Conservation (phyloP, 1,140 invertebrate genomes). For the Potamilus streckersoni region DNA sequence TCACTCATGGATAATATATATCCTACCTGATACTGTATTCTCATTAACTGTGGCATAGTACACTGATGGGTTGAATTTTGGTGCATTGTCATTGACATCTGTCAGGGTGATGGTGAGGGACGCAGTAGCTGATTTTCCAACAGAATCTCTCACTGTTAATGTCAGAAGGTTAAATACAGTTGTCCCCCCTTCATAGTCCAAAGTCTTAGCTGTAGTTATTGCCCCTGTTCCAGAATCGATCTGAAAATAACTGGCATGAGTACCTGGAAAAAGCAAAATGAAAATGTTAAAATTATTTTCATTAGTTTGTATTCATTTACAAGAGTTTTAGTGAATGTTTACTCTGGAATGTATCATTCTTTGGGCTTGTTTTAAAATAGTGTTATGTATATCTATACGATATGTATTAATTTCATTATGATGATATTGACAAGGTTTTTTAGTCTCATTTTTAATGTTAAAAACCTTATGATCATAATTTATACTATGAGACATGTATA, state of each 20-base stretch:
- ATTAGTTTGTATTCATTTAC: no score
- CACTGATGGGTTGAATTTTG: constrained; percentile 29
- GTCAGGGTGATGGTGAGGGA: constrained; percentile 40
- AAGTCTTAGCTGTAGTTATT: neutral
- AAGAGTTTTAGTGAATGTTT: neutral
- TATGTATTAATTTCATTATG: no score
- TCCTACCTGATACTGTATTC: constrained; percentile 29
- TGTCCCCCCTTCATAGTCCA: constrained; percentile 43
- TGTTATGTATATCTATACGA: no score
- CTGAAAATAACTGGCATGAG: neutral
- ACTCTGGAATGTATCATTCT: neutral
- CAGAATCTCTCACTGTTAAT: constrained; percentile 41
- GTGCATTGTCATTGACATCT: constrained; percentile 51
- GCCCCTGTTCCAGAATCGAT: constrained; percentile 12
- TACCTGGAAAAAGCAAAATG: no score
- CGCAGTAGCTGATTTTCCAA: constrained; percentile 30
- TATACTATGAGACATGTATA: no score
- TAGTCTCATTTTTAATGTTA: no score
- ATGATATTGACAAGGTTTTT: no score
- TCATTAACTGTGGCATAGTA: constrained; percentile 26
- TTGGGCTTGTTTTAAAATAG: neutral
- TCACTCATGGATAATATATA: neutral
- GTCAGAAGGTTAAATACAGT: constrained; percentile 27
- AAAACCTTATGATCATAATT: no score
- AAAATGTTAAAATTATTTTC: no score